Evolutionary conservation across 2,797 vertebrate genomes (phyloP).

Genomic region (Hoplostethus atlanticus): DNA sequence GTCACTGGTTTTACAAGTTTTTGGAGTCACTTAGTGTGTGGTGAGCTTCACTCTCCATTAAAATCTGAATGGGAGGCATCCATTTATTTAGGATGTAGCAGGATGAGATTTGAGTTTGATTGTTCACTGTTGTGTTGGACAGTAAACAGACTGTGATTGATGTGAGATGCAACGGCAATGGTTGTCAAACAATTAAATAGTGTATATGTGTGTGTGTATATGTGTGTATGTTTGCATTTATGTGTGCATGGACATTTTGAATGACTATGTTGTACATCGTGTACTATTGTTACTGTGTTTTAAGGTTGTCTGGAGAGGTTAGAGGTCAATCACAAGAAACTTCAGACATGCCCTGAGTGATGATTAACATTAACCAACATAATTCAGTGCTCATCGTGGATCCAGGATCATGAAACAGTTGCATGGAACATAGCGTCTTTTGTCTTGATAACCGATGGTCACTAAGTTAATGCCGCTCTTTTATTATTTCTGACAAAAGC

Average conservation of each 20-base stretch:
- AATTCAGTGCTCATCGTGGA: background rate
- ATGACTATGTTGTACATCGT: background rate
- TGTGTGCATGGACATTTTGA: background rate
- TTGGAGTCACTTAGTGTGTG: constrained; percentile 9
- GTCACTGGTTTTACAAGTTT: too few relatives aligned
- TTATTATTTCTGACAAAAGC: too few relatives aligned
- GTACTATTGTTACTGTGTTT: background rate
- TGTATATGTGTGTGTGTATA: background rate
- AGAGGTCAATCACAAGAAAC: background rate
- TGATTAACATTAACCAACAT: background rate
- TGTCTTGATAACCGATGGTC: too few relatives aligned
- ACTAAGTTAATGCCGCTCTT: background rate
- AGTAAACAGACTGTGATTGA: background rate
- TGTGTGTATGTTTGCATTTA: constrained; percentile 5
- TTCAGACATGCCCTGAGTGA: background rate
- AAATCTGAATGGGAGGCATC: background rate
- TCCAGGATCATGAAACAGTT: background rate
- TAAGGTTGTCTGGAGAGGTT: too few relatives aligned
- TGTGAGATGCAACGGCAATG: background rate
- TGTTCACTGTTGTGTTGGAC: background rate
- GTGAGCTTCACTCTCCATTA: background rate
- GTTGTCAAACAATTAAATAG: background rate
- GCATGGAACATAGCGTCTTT: background rate
- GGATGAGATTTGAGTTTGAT: background rate
- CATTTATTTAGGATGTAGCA: background rate